phyloP scores from a whole-genome alignment of 1,140 invertebrate species.

The Delia radicum region DNA sequence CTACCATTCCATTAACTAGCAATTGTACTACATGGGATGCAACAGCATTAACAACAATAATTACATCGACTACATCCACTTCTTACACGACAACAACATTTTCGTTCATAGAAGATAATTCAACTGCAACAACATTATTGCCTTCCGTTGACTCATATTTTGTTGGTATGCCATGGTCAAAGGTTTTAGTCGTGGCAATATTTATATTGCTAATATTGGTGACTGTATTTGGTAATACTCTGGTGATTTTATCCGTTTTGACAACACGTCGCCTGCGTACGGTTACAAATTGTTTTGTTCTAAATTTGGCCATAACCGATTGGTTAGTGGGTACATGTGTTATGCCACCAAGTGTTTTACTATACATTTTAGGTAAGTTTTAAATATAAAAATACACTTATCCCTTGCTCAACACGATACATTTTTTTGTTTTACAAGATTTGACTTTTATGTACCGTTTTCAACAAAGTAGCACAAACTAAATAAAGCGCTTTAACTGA shows the following conservation, averaged over 20 bases:
- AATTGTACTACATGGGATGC: slow-evolving; percentile 3
- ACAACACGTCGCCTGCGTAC: slow-evolving; percentile 82
- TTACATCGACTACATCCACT: not conserved
- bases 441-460: no score
- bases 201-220: slow-evolving; percentile 58
- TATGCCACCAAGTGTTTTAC: slow-evolving; percentile 83
- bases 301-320: slow-evolving; percentile 85
- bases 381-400: no score
- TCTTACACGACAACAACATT: not conserved
- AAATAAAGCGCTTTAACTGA: no score
- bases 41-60: not conserved
- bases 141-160: slow-evolving; percentile 25
- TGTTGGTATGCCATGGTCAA: slow-evolving; percentile 28
- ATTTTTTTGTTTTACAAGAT: no score
- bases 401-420: no score
- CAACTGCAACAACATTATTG: not conserved
- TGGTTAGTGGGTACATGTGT: slow-evolving; percentile 85
- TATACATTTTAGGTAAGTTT: slow-evolving; percentile 60
- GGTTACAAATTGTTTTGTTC: slow-evolving; percentile 93
- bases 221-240: slow-evolving; percentile 75
- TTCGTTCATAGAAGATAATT: no score
- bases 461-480: no score
- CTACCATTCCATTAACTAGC: not conserved
- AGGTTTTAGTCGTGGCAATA: slow-evolving; percentile 26
- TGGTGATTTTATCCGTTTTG: slow-evolving; percentile 84